Conservation (phyloP, 2,888 invertebrate species). For the Pseudoips prasinana region DNA sequence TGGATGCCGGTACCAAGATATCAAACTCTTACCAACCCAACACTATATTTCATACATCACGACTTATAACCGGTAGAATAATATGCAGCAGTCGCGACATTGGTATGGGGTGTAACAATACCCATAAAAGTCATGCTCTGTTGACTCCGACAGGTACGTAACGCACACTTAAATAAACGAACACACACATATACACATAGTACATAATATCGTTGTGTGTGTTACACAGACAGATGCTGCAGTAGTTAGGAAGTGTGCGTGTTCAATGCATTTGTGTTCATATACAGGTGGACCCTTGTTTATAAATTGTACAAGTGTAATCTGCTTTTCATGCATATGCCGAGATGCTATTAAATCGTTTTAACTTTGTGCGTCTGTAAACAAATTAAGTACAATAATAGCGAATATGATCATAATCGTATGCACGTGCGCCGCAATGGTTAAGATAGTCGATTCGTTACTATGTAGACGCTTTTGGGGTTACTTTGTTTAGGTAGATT, state of each 20-base stretch:
- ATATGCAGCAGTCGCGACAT: constrained; percentile 34
- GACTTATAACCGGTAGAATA: constrained; percentile 16
- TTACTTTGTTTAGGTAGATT: too few species aligned
- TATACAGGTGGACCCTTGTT: constrained; percentile 49
- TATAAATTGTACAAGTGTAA: constrained; percentile 41
- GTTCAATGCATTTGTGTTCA: constrained; percentile 6
- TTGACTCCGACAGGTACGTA: constrained; percentile 53
- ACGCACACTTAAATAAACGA: constrained; percentile 29
- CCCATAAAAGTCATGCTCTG: constrained; percentile 56
- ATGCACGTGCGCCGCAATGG: too few species aligned
- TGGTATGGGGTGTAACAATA: constrained; percentile 57
- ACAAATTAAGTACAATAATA: too few species aligned
- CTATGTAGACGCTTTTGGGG: too few species aligned
- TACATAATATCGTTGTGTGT: constrained; percentile 14
- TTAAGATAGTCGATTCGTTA: too few species aligned
- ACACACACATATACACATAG: constrained; percentile 11
- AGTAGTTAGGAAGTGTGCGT: neutral
- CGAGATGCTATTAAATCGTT: constrained; percentile 29
- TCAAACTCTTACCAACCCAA: constrained; percentile 1
- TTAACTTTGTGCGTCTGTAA: constrained; percentile 23
- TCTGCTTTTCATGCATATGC: constrained; percentile 27
- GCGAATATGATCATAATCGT: too few species aligned
- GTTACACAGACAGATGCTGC: constrained; percentile 5
- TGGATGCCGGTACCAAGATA: constrained; percentile 22
- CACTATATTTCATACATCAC: constrained; percentile 10